Evolutionary conservation across 2,113 vertebrate genomes (phyloP).

Genomic region (Dinomys branickii): DNA sequence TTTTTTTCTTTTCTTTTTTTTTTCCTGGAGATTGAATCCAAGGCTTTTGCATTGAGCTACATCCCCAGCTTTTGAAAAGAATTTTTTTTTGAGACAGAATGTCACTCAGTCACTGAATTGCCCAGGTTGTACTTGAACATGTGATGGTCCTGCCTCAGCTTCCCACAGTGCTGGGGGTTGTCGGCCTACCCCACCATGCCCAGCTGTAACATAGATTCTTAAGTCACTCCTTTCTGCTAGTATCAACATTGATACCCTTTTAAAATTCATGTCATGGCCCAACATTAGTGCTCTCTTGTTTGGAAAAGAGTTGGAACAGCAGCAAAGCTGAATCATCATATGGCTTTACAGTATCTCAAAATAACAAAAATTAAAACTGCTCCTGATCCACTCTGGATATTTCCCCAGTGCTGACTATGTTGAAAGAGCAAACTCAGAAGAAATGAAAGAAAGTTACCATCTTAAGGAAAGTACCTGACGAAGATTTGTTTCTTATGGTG

Average conservation of each 20-base stretch:
- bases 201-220: background rate
- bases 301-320: background rate
- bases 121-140: background rate
- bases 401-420: background rate
- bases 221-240: background rate
- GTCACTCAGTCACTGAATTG: background rate
- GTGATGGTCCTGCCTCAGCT: background rate
- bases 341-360: background rate
- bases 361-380: background rate
- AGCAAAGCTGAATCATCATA: background rate
- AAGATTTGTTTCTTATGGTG: background rate
- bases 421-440: background rate
- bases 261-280: background rate
- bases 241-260: background rate
- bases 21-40: background rate
- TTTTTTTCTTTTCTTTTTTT: background rate
- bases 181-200: background rate
- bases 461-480: background rate
- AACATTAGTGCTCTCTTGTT: background rate
- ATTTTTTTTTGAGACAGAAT: background rate
- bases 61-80: background rate
- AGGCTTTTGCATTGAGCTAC: background rate
- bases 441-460: slow-evolving; percentile 10
- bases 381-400: background rate
- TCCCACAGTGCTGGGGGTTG: background rate